Conservation (phyloP, 2,888 invertebrate species). For the Hemicrepidius hirtus region DNA sequence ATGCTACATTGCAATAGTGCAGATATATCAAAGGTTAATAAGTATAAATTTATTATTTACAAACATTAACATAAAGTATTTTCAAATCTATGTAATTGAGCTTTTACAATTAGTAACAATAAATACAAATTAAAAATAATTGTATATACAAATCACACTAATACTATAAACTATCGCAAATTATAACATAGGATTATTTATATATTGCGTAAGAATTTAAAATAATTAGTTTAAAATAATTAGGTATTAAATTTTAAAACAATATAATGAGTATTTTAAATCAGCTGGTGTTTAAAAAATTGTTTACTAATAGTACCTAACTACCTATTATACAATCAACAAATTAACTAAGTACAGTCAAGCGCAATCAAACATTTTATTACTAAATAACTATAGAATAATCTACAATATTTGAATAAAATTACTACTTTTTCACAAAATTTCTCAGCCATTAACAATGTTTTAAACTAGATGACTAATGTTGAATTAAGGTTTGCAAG, state of each 20-base stretch:
- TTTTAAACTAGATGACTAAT: constrained; percentile 17
- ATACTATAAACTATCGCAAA: constrained; percentile 14
- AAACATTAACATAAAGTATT: constrained; percentile 27
- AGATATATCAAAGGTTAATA: not conserved
- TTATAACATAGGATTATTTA: constrained; percentile 11
- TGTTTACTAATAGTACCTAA: constrained; percentile 12
- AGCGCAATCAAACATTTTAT: constrained; percentile 23
- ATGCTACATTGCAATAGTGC: not conserved
- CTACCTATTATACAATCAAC: constrained; percentile 33
- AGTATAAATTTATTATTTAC: constrained; percentile 36
- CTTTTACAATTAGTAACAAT: constrained; percentile 37
- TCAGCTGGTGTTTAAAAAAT: constrained; percentile 43
- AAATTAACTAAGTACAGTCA: constrained; percentile 40
- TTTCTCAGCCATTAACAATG: constrained; percentile 2
- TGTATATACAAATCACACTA: constrained; percentile 39
- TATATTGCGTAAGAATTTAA: constrained; percentile 3
- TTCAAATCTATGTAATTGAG: constrained; percentile 22
- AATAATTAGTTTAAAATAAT: constrained; percentile 16
- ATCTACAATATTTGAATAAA: not conserved
- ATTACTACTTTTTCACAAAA: constrained; percentile 1
- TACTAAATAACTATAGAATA: not conserved
- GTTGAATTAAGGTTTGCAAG: not conserved
- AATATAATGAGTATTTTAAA: constrained; percentile 45
- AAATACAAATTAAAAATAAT: constrained; percentile 35
- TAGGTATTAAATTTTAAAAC: constrained; percentile 16